Evolutionary conservation across 2,888 invertebrate genomes (phyloP).

Genomic region (Drosophila cracens): DNA sequence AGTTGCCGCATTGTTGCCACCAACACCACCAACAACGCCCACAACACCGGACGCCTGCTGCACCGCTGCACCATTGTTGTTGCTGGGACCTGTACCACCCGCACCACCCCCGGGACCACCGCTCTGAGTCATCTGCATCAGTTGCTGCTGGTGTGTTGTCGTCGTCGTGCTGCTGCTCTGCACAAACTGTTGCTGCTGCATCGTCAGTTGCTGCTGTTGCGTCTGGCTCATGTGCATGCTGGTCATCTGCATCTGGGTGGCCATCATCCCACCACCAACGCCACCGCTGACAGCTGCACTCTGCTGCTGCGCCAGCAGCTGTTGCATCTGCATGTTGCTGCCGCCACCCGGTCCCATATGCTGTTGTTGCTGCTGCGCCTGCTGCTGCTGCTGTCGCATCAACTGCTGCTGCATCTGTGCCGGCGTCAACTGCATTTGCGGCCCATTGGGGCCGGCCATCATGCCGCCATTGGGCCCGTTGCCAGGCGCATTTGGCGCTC

Average conservation of each 20-base stretch:
- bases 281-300: conserved; percentile 47
- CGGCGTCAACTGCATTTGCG: conserved; percentile 83
- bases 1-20: conserved; percentile 43
- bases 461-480: conserved; percentile 68
- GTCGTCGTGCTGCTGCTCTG: conserved; percentile 81
- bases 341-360: conserved; percentile 82
- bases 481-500: conserved; percentile 63
- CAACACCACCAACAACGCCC: conserved; percentile 46
- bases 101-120: conserved; percentile 9
- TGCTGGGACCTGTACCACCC: conserved; percentile 45
- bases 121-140: conserved; percentile 80
- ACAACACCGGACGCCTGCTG: conserved; percentile 19
- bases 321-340: conserved; percentile 82
- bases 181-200: conserved; percentile 84
- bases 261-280: conserved; percentile 68
- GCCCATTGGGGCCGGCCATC: conserved; percentile 78
- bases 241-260: conserved; percentile 86
- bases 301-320: conserved; percentile 82
- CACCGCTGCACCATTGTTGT: conserved; percentile 44
- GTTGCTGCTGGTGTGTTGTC: conserved; percentile 83
- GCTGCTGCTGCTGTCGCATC: conserved; percentile 83
- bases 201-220: conserved; percentile 79
- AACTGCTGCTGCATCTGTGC: conserved; percentile 87
- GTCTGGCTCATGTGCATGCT: conserved; percentile 90
- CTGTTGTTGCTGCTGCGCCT: conserved; percentile 83